A percentile compares a stretch with the other conserved stretches of the same genome.
These are phyloP conservation scores for Synanceia verrucosa DNA, from an alignment of 2,797 vertebrate genomes.

Conservation along the genomic window DNA sequence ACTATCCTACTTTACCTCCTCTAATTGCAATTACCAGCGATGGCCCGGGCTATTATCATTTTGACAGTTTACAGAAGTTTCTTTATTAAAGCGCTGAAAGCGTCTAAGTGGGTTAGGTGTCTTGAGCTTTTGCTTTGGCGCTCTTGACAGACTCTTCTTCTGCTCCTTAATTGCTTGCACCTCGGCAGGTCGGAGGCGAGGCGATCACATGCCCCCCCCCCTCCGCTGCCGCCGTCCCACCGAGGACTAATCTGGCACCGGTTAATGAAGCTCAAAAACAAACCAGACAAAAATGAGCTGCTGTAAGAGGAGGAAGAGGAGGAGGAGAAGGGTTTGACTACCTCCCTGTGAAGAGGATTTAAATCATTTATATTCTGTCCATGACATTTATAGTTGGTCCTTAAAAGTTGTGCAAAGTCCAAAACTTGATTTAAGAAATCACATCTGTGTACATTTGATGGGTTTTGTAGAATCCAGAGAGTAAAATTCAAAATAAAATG, in stretches of 20 bases:
- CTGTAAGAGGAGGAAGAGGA: not conserved
- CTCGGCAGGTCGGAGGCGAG: slow-evolving; percentile 74
- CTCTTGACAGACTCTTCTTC: slow-evolving; percentile 67
- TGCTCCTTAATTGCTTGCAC: slow-evolving; percentile 79
- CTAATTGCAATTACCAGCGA: slow-evolving; percentile 75
- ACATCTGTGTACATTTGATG: not conserved
- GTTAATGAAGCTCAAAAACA: slow-evolving; percentile 70
- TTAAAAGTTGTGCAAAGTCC: not conserved
- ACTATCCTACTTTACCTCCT: slow-evolving; percentile 64
- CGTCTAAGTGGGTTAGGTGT: slow-evolving; percentile 80
- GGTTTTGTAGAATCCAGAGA: too few species aligned
- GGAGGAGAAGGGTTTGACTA: not conserved
- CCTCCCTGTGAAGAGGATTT: too few species aligned
- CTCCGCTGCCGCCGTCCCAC: slow-evolving; percentile 40
- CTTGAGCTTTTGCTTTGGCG: slow-evolving; percentile 71
- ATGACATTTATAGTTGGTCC: not conserved
- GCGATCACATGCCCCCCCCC: slow-evolving; percentile 15
- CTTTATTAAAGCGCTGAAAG: slow-evolving; percentile 72
- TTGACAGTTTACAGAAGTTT: slow-evolving; percentile 82
- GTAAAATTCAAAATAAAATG: too few species aligned
- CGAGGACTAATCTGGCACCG: slow-evolving; percentile 58
- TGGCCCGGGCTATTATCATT: slow-evolving; percentile 72
- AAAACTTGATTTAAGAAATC: not conserved
- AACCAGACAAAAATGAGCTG: slow-evolving; percentile 44
- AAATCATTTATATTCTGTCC: not conserved